Conservation (phyloP, 2,113 vertebrate species). For the Ursus arctos region DNA sequence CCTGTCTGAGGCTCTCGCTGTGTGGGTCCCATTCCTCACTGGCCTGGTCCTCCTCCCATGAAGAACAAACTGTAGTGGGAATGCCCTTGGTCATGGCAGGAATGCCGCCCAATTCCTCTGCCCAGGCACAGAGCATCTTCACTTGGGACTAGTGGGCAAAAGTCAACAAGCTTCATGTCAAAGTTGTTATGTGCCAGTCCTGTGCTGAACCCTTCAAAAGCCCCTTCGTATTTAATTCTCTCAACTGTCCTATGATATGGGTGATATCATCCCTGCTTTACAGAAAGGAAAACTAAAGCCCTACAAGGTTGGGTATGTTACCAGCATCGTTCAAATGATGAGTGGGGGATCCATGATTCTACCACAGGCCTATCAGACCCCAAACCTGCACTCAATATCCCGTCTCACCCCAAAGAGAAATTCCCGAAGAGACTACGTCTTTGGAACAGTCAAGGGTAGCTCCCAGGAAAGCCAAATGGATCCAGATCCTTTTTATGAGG, state of each 20-base stretch:
- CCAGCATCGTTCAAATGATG: not conserved
- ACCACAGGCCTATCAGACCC: not conserved
- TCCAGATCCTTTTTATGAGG: slow-evolving; percentile 17
- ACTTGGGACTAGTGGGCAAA: not conserved
- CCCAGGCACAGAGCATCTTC: not conserved
- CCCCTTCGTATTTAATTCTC: not conserved
- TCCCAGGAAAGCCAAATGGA: not conserved
- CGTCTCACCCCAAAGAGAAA: not conserved
- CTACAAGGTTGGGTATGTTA: not conserved
- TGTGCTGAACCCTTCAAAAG: not conserved
- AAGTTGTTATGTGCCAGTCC: not conserved
- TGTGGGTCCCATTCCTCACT: not conserved
- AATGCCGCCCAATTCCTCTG: not conserved
- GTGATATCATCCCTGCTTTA: not conserved
- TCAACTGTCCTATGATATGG: not conserved
- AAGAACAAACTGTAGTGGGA: not conserved
- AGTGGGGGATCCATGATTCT: not conserved
- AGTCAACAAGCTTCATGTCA: not conserved
- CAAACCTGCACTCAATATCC: not conserved
- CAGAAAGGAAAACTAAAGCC: not conserved
- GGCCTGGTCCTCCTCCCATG: not conserved
- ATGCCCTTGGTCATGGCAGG: not conserved
- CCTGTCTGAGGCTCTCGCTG: not conserved
- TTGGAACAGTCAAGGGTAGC: not conserved
- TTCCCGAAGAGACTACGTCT: not conserved